These are phyloP conservation scores for Drosophila pseudoobscura DNA, from an alignment of 1,140 invertebrate species.

Conservation along the genomic window DNA sequence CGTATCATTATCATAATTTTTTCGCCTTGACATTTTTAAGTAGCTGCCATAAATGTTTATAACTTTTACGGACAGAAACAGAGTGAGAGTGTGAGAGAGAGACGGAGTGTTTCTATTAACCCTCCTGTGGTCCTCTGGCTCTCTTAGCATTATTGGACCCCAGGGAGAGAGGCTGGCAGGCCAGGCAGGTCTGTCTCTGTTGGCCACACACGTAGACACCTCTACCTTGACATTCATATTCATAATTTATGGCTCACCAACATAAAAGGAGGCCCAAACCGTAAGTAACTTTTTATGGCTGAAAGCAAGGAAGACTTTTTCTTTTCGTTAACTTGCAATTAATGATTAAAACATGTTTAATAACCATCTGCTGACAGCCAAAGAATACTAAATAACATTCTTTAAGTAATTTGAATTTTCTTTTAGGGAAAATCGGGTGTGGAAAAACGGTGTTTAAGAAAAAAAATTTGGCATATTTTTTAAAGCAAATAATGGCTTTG, in stretches of 20 bases:
- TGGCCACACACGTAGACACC: constrained; percentile 52
- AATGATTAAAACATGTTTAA: constrained; percentile 55
- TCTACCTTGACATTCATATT: constrained; percentile 63
- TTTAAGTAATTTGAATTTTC: neutral
- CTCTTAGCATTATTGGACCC: constrained; percentile 70
- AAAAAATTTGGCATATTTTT: too few species aligned
- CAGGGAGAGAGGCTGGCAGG: constrained; percentile 35
- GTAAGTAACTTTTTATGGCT: constrained; percentile 22
- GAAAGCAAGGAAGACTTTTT: constrained; percentile 22
- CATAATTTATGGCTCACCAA: constrained; percentile 66
- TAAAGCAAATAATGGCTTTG: too few species aligned
- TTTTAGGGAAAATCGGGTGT: too few species aligned
- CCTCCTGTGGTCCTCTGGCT: constrained; percentile 21
- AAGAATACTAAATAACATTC: neutral
- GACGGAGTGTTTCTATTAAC: constrained; percentile 65
- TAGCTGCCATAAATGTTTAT: constrained; percentile 81
- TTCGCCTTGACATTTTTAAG: constrained; percentile 79
- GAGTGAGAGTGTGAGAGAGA: neutral
- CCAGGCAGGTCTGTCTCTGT: neutral
- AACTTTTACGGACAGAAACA: constrained; percentile 60
- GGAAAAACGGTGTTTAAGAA: too few species aligned
- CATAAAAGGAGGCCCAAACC: constrained; percentile 12
- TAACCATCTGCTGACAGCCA: constrained; percentile 16
- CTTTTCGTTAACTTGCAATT: constrained; percentile 39
- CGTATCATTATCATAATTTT: constrained; percentile 82